Base-by-base conservation (phyloP, 2,113 vertebrate species). In the Crotophaga sulcirostris region DNA sequence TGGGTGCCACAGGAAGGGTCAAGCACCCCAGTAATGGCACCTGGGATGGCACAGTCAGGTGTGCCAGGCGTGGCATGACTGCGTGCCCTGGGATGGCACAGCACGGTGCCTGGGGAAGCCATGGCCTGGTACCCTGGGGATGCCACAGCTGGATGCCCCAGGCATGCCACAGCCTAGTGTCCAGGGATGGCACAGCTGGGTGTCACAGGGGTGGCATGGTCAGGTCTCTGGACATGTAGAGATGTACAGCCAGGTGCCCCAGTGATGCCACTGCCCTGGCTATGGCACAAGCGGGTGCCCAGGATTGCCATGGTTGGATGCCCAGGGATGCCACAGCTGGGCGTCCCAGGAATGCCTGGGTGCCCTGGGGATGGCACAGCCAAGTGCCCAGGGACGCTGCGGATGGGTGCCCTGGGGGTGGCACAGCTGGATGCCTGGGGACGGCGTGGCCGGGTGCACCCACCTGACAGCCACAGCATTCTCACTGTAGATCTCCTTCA, bases 401-500 rank as follows among this genome's bases (percentile, higher is more conserved):
- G 13, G 38, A 18, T 5, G 11, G 14, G 10, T 58, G 19, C 7
- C 8, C 18, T 24, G 4, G 16, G 13, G 10, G 34, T n/a, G 51
- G 17, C 23, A 33, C 2, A 6, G 26, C 14, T 7, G 6, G 29
- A 9, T 47, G 66, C 6, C 13, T 0, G 44, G 33, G 4, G n/a
- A n/a, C n/a, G n/a, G n/a, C n/a, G n/a, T n/a, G n/a, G n/a, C n/a
- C n/a, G n/a, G n/a, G 4, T 0, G 6, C 47, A 73, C 97, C 80
- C 97, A 99, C 99, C 99, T 99, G 97, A 99, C 97, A 26, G 99
- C 99, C 84, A 99, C 98, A 45, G 99, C 98, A 95, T 98, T 99
- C 97, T 99, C 99, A 8, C 99, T 99, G 98, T 99, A 99, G 97
- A 99, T 99, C 97, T 99, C 99, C 97, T 99, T 99, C 95, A 99